These are phyloP conservation scores for Pseudopleuronectes americanus DNA, from an alignment of 2,797 vertebrate genomes.

Conservation along the genomic window DNA sequence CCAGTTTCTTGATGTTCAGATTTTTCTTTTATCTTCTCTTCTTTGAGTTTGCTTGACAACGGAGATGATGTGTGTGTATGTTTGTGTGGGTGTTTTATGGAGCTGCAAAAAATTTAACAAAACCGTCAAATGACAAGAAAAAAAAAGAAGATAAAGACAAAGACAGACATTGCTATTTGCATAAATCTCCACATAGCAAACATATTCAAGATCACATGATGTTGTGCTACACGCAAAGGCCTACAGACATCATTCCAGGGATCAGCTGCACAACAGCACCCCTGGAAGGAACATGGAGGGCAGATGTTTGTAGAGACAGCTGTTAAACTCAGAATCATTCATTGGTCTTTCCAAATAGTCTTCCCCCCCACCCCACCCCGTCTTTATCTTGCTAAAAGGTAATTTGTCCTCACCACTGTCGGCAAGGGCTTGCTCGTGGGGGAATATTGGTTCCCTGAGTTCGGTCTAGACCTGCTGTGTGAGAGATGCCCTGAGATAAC, in stretches of 20 bases:
- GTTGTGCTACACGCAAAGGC: neutral
- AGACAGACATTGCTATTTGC: neutral
- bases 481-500: neutral
- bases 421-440: neutral
- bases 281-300: conserved; percentile 11
- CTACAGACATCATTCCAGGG: neutral
- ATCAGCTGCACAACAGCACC: conserved; percentile 15
- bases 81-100: conserved; percentile 2
- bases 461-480: neutral
- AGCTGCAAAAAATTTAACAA: neutral
- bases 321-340: neutral
- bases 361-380: neutral
- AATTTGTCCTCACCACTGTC: too few relatives aligned
- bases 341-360: neutral
- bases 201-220: neutral
- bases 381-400: too few relatives aligned
- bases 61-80: conserved; percentile 17
- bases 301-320: neutral
- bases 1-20: conserved; percentile 27
- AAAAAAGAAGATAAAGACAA: neutral
- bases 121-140: conserved; percentile 14
- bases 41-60: conserved; percentile 41
- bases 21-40: conserved; percentile 40
- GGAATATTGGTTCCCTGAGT: neutral
- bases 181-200: neutral